These are phyloP conservation scores for Equus quagga DNA, from an alignment of 2,113 vertebrate genomes.

Conservation along the genomic window DNA sequence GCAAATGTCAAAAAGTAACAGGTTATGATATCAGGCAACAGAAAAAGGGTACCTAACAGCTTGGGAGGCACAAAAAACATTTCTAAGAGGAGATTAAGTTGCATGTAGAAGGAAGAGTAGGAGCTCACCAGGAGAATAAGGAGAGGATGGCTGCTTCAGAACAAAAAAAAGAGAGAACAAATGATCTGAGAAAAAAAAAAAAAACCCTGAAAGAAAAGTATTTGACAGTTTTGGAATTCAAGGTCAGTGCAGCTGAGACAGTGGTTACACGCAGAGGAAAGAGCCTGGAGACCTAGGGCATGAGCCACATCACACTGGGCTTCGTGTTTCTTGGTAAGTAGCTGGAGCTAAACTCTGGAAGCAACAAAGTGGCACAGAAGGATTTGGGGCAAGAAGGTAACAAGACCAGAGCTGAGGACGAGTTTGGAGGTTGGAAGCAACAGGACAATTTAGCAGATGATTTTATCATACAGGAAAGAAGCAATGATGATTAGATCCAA, in stretches of 20 bases:
- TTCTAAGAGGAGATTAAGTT: neutral
- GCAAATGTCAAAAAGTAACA: neutral
- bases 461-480: neutral
- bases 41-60: neutral
- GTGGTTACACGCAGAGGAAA: no score
- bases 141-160: neutral
- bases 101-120: neutral
- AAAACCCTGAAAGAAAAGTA: neutral
- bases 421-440: neutral
- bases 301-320: rapidly evolving
- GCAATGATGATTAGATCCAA: neutral
- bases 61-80: neutral
- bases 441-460: neutral
- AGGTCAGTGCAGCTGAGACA: neutral
- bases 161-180: neutral
- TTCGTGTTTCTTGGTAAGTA: neutral
- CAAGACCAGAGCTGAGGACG: neutral
- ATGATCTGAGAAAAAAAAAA: neutral
- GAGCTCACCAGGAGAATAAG: neutral
- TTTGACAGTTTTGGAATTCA: neutral
- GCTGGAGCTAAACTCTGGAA: neutral
- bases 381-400: neutral
- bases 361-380: neutral
- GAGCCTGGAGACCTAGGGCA: neutral
- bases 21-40: neutral